Evolutionary conservation across 2,797 vertebrate species (phyloP).

Genomic region (Meriones psammophilus): DNA sequence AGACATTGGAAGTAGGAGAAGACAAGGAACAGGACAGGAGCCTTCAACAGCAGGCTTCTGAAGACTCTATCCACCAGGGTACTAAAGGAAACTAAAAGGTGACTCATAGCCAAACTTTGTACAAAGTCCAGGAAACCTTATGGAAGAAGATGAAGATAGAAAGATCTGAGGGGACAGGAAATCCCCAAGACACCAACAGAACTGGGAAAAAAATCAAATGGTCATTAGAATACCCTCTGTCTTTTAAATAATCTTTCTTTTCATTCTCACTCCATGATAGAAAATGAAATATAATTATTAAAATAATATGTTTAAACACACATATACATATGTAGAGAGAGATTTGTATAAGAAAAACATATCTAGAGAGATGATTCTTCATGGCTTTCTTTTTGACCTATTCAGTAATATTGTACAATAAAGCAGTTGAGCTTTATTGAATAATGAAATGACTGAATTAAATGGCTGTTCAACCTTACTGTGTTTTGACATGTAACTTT

Average conservation of each 20-base stretch:
- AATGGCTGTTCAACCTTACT: background rate
- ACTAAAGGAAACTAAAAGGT: too few species aligned
- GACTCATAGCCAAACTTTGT: too few species aligned
- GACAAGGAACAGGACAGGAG: too few species aligned
- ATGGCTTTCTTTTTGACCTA: background rate
- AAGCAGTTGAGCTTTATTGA: conserved; percentile 1
- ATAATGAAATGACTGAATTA: background rate
- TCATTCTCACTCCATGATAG: background rate
- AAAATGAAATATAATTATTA: background rate
- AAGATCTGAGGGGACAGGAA: too few species aligned
- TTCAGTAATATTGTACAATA: background rate
- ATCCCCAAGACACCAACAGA: too few species aligned
- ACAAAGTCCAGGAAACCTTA: too few species aligned
- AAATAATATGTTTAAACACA: background rate
- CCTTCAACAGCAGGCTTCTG: too few species aligned
- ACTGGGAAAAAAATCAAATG: too few species aligned
- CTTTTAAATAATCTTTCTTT: conserved; percentile 16
- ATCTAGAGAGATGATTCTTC: background rate
- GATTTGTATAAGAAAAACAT: background rate
- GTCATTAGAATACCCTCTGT: background rate
- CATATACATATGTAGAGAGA: too few species aligned
- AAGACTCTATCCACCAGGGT: too few species aligned
- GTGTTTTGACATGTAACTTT: background rate
- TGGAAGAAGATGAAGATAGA: too few species aligned
- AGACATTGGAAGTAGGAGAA: too few species aligned